Conservation (phyloP, 2,888 invertebrate species). For the Archips xylosteana region DNA sequence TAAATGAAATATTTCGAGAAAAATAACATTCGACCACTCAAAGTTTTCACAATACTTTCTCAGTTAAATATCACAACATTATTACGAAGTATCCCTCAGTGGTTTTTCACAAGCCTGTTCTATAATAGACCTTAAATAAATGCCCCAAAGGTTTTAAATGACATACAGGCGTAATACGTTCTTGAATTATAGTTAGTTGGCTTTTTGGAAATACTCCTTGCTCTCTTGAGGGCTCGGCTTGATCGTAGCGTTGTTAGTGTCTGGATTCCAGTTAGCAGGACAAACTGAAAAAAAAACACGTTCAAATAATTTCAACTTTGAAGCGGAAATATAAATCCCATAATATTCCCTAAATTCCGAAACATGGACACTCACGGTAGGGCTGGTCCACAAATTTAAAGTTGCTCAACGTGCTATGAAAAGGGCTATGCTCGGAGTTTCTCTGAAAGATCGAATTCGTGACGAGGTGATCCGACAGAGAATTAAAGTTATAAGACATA, state of each 20-base stretch:
- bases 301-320: neutral
- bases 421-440: too few relatives aligned
- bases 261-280: slow-evolving; percentile 97
- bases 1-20: slow-evolving; percentile 1
- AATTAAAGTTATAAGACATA: too few relatives aligned
- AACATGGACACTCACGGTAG: too few relatives aligned
- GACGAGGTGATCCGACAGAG: too few relatives aligned
- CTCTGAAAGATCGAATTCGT: too few relatives aligned
- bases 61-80: neutral
- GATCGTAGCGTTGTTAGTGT: slow-evolving; percentile 92
- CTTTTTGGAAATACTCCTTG: slow-evolving; percentile 93
- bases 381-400: too few relatives aligned
- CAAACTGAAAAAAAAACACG: slow-evolving; percentile 87
- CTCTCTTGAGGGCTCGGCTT: slow-evolving; percentile 95
- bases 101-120: neutral
- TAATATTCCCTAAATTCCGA: too few relatives aligned
- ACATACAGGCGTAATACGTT: neutral
- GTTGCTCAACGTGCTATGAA: too few relatives aligned
- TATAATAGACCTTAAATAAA: neutral
- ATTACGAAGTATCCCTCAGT: neutral
- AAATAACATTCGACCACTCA: neutral
- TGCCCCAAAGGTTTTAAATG: neutral
- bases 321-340: too few relatives aligned
- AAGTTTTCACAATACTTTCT: neutral
- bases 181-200: slow-evolving; percentile 56